Evolutionary conservation across 1,140 invertebrate genomes (phyloP), one percentile per base, ranked within the genome.

Genomic region (Ruditapes philippinarum): DNA sequence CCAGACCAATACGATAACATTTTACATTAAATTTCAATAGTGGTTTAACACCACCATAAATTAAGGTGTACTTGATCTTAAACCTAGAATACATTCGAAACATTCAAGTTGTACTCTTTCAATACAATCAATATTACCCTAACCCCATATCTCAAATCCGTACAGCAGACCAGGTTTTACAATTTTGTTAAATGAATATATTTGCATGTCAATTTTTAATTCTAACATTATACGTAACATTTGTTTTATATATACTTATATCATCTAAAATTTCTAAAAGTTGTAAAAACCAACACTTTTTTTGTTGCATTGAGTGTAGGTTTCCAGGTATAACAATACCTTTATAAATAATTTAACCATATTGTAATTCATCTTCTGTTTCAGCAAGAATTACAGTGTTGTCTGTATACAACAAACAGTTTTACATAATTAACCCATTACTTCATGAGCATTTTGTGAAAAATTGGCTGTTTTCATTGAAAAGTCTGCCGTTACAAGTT

Each of bases 91-190:
- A 31, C 33, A 19, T 62, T 62, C 38, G 7, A 22, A 60, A 62
- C 38, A 62, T 25, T 65, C 68, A 25, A 70, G 25, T 4, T 73
- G 83, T 38, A 86, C 70, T 22, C 38, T 65, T 40, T 86, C 83
- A 1, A 76, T 33, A 12, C 54, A 36, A 33, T 86, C 68, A 60
- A 22, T 40, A 19, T 86, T 86, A 36, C 70, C 49, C 31, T 54
- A 76, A 1, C 70, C 83, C 70, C 83, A 78, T 54, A 86, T 70
- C 36, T 86, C 70, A 60, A 70, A 60, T 0, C 83, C 83, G 42
- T 86, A 86, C 25, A 86, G 14, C 28, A 86, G 31, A 12, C 76
- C 73, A n/a, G 83, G 83, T 62, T 86, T 78, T n/a, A 86, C 51
- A 28, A 45, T 86, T 78, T 86, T 86, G 45, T 86, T 54, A 57